Evolutionary conservation across 2,888 invertebrate genomes (phyloP), one percentile per base, ranked within the genome.

Genomic region (Micropterix aruncella): DNA sequence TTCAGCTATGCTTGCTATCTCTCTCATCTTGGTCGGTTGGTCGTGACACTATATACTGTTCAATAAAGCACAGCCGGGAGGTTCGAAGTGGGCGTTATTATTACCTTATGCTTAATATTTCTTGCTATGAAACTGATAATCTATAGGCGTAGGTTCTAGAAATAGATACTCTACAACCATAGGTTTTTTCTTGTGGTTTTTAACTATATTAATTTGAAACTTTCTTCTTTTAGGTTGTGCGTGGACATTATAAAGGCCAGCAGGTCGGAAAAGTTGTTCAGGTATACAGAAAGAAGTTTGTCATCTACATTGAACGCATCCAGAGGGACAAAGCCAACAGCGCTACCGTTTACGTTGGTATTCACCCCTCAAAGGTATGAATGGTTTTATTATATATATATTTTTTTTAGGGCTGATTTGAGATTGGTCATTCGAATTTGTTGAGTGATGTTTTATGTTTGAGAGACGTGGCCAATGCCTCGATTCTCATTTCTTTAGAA

Each of bases 301-400:
- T 96, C 41, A 83, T 99, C 56, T 95, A 97, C 73, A 91, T 99
- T 67, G 99, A 99, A 73, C 83, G 99, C 70, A 96, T 99, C 62
- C 97, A 97, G 70, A 80, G 99, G 58, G 99, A 99, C 65, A 99
- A 99, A 63, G 96, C 96, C 47, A 99, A 99, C 60, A 97, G 97
- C 52, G 91, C 96, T 52, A 93, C 90, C 53, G 97, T 96, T 43
- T 93, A 95, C 60, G 96, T 99, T 52, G 97, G 97, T 60, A 96
- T 99, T 63, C 96, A 99, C 65, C 96, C 99, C 52, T 96, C 96
- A 56, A 97, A 97, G 78, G 92, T 91, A 70, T 57, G 59, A n/a
- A n/a, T 38, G 17, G 16, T 43, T 42, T 43, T 12, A 42, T 14
- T 44, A 40, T 14, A 41, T 42, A 40, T n/a, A n/a, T n/a, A n/a